Base-by-base conservation (phyloP, 1,140 invertebrate genomes). In the Lepidurus packardi region DNA sequence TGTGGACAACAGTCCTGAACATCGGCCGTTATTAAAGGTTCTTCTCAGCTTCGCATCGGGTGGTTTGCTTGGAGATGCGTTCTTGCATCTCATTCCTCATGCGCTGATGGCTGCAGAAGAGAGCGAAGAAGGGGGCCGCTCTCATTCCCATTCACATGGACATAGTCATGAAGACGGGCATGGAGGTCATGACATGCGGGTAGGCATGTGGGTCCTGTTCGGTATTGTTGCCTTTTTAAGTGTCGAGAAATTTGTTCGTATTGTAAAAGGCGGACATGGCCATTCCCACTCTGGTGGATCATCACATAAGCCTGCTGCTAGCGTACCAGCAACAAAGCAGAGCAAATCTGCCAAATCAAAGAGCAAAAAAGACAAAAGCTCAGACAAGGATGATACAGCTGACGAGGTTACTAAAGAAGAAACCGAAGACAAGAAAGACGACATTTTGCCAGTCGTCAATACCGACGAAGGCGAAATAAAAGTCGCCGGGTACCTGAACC, bases 71-170 rank as follows among this genome's bases (percentile, higher is more conserved):
- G 97, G 79, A 43, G 97, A 98, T 88, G 96, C 97, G 7, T 98
- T 98, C 86, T 86, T 98, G 2, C 97, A 98, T 88, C 86, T 98
- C 41, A 98, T 98, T 83, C 97, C 97, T 45, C 96, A 98, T 87
- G 95, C 96, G 21, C 88, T 97, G 1, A 86, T 90, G 53, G 89
- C 91, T 42, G 76, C 87, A 82, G 83, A 84, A 8, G 79, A 80
- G 4, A 78, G 80, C 76, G 78, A 77, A 42, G 84, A 85, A 44
- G 83, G 80, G 16, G 81, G 81, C 1, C 87, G 92, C 83, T 80
- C 85, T 79, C 87, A 90, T 82, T 81, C 81, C 21, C 86, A 88
- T 80, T 78, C 65, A 21, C 84, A 87, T 77, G 77, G 81, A 5
- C 83, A 88, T 80, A 80, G 78, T 10, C 74, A 81, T n/a, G 80